Evolutionary conservation across 2,113 vertebrate genomes (phyloP).

Genomic region (Tragelaphus buxtoni): DNA sequence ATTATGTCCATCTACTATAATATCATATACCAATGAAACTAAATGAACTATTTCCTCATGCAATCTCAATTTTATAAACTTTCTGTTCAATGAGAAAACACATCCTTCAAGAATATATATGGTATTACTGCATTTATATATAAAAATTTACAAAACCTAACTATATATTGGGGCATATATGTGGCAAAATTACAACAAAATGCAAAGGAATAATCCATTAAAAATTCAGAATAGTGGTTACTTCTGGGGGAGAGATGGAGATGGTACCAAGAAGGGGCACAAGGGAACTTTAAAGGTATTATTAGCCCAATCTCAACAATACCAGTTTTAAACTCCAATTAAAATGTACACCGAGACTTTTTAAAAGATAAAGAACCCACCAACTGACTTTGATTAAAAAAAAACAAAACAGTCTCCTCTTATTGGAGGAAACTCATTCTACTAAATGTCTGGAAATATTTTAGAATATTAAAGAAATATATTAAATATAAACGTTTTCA

Average conservation of each 20-base stretch:
- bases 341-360: neutral
- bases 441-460: constrained; percentile 9
- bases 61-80: constrained; percentile 1
- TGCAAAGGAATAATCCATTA: neutral
- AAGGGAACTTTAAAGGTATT: neutral
- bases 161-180: neutral
- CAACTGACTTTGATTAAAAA: neutral
- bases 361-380: neutral
- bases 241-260: neutral
- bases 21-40: neutral
- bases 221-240: neutral
- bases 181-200: constrained; percentile 15
- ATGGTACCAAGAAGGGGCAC: neutral
- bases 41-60: neutral
- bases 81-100: neutral
- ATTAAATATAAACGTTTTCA: neutral
- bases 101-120: neutral
- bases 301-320: neutral
- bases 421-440: neutral
- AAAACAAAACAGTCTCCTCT: neutral
- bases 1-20: neutral
- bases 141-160: neutral
- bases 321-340: neutral
- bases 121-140: neutral
- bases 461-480: neutral